Conservation (phyloP, 2,797 vertebrate genomes). For the Anolis apletophallus region DNA sequence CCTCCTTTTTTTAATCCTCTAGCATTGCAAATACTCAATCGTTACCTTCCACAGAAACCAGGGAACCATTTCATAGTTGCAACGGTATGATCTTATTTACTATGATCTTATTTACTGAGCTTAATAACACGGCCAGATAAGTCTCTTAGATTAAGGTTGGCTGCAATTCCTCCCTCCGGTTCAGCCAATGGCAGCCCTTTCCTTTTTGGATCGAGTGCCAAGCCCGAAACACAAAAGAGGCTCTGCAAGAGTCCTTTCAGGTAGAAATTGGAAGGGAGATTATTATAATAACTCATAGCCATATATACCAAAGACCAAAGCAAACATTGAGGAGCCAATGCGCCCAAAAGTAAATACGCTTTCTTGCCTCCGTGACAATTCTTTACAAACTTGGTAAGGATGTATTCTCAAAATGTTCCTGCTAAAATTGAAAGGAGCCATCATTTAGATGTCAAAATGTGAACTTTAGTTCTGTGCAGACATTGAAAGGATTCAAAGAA, state of each 20-base stretch:
- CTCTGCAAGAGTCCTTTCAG: no score
- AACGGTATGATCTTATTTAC: fast-evolving
- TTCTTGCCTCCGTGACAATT: not conserved
- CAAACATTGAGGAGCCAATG: not conserved
- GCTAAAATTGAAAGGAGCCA: not conserved
- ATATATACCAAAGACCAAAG: not conserved
- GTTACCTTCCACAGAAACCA: not conserved
- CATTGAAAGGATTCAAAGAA: not conserved
- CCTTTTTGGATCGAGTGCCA: not conserved
- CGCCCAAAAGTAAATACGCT: not conserved
- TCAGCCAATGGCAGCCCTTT: not conserved
- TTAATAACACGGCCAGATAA: not conserved
- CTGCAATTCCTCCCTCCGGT: not conserved
- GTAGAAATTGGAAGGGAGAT: not conserved
- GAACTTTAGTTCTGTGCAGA: no score
- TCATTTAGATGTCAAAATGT: not conserved
- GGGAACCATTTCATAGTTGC: not conserved
- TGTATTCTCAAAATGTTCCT: not conserved
- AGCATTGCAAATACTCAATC: not conserved
- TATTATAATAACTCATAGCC: not conserved
- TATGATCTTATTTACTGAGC: fast-evolving
- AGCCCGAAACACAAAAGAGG: not conserved
- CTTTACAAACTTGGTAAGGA: no score
- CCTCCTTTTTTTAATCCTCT: not conserved
- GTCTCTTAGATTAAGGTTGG: no score